Base-by-base conservation (phyloP, 2,113 vertebrate species). In the Illadopsis cleaveri region DNA sequence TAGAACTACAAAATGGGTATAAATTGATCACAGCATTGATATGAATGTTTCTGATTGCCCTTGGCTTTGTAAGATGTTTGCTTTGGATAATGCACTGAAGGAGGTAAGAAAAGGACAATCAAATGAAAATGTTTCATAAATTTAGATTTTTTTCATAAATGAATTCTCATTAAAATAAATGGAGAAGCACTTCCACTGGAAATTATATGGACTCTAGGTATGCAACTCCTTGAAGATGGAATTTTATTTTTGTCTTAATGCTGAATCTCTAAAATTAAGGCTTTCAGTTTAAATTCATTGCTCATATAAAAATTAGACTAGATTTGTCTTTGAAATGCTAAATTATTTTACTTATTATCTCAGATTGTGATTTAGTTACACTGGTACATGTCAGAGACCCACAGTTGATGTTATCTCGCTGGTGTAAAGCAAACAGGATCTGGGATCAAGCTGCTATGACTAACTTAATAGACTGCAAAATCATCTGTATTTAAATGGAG, bases 401-500 rank as follows among this genome's bases (percentile, higher is more conserved):
- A 44, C 3, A 2, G 25, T 0, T 79, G 38, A 50, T 65, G 84
- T 70, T 73, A 37, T 33, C 25, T 82, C 54, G 31, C 20, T 44
- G 31, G 45, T 19, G 19, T 61, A 85, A 91, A 50, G 58, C 50
- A 85, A 91, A 87, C 42, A 80, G 47, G 54, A 93, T 53, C 72
- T 87, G 62, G 51, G 76, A 54, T 86, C 65, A 86, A 86, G 60
- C 86, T 78, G 61, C 71, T 86, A 40, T 58, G 62, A 90, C 79
- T 88, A 86, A 86, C 68, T 88, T 76, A 90, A 88, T 68, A 77
- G 51, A 75, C 66, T 94, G 42, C 64, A 40, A 86, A 95, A 80
- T 77, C 33, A 69, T 88, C 68, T 92, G 35, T 80, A 82, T 91
- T 94, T 92, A 77, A 93, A 90, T 71, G n/a, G n/a, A n/a, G n/a